These are phyloP conservation scores for Rutilus rutilus DNA, from an alignment of 2,113 vertebrate genomes.

Conservation along the genomic window DNA sequence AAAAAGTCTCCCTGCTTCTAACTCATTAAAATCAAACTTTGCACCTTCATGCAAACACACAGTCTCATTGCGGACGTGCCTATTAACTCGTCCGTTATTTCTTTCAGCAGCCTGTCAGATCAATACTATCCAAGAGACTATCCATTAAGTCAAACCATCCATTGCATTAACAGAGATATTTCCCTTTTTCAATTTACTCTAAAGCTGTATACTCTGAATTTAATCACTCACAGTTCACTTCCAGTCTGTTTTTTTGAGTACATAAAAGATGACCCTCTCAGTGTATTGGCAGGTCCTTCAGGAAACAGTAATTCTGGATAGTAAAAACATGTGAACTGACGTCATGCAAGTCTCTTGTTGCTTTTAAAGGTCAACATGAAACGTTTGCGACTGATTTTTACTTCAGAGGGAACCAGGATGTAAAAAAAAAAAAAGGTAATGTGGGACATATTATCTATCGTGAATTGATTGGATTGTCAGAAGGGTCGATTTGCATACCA, in stretches of 20 bases:
- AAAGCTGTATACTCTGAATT: background rate
- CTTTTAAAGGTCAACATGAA: background rate
- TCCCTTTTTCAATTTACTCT: background rate
- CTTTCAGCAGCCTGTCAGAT: background rate
- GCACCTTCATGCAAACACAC: background rate
- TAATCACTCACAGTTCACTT: background rate
- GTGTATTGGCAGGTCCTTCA: background rate
- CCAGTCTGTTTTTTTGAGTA: background rate
- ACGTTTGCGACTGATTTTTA: background rate
- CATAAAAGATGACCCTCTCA: background rate
- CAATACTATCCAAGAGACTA: constrained; percentile 18
- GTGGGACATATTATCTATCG: background rate
- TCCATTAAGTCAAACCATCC: background rate
- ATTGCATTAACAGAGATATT: background rate
- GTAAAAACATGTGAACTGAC: background rate
- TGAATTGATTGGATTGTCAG: background rate
- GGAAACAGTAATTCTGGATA: background rate
- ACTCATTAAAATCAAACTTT: background rate
- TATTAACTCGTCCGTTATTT: background rate
- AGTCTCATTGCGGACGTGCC: background rate
- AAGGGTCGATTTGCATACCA: background rate
- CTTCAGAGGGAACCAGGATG: background rate
- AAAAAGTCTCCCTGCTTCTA: background rate
- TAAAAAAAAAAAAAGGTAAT: background rate
- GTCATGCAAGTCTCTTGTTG: background rate